These are phyloP conservation scores for Drosophila mulleri DNA, from an alignment of 2,888 invertebrate species.

Conservation along the genomic window DNA sequence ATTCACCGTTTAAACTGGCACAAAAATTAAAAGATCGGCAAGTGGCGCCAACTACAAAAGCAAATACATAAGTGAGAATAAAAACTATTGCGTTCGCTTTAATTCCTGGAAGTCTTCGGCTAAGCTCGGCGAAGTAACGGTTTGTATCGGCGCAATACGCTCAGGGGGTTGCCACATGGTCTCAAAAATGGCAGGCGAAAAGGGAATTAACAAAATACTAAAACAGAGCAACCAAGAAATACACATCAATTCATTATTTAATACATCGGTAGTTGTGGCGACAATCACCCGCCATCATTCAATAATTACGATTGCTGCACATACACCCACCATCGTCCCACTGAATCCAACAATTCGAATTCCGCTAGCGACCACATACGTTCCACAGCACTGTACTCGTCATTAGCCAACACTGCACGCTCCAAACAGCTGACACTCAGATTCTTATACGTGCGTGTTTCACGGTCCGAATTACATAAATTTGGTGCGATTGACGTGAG, in stretches of 20 bases:
- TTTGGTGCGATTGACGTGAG: constrained; percentile 61
- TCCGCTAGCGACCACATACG: constrained; percentile 17
- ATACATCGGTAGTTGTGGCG: constrained; percentile 24
- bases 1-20: constrained; percentile 25
- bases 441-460: constrained; percentile 62
- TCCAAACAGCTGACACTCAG: constrained; percentile 63
- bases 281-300: constrained; percentile 27
- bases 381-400: constrained; percentile 45
- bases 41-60: constrained; percentile 40
- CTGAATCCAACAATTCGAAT: constrained; percentile 32
- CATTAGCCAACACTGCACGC: constrained; percentile 51
- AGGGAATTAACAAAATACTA: constrained; percentile 13
- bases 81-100: background rate
- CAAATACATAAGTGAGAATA: constrained; percentile 21
- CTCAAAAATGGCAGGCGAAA: background rate
- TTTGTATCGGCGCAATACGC: constrained; percentile 27
- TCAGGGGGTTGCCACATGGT: constrained; percentile 41
- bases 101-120: constrained; percentile 24
- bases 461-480: constrained; percentile 82
- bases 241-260: constrained; percentile 34
- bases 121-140: constrained; percentile 43
- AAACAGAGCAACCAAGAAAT: constrained; percentile 32
- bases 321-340: constrained; percentile 26
- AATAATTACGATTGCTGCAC: constrained; percentile 28
- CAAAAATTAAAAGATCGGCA: constrained; percentile 32